Conservation (phyloP, 2,888 invertebrate species). For the Arge pagana region DNA sequence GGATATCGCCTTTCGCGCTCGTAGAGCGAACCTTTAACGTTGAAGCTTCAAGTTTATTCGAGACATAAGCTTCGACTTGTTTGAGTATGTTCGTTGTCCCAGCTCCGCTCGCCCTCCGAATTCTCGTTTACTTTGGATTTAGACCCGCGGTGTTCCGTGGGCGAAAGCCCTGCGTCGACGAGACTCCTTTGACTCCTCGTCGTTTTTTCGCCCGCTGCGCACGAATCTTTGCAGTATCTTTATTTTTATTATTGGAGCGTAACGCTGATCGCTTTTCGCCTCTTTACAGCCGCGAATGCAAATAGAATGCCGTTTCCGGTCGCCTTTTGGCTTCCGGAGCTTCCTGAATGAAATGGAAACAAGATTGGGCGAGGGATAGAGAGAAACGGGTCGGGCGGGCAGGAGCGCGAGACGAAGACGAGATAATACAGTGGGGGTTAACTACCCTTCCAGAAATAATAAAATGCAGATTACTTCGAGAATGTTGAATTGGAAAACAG, state of each 20-base stretch:
- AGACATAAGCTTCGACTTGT: slow-evolving; percentile 51
- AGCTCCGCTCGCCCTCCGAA: too few species aligned
- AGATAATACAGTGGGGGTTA: slow-evolving; percentile 41
- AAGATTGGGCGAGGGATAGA: neutral
- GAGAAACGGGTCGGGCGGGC: slow-evolving; percentile 23
- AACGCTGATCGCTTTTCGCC: slow-evolving; percentile 38
- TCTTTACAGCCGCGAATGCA: slow-evolving; percentile 54
- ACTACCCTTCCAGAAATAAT: slow-evolving; percentile 50
- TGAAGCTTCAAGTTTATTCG: slow-evolving; percentile 47
- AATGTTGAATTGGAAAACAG: neutral
- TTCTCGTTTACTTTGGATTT: too few species aligned
- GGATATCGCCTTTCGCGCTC: slow-evolving; percentile 10
- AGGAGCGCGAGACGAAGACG: slow-evolving; percentile 17
- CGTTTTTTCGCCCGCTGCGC: neutral
- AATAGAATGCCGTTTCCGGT: slow-evolving; percentile 52
- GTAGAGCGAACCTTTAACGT: slow-evolving; percentile 11
- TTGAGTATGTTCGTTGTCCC: too few species aligned
- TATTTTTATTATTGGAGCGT: slow-evolving; percentile 6
- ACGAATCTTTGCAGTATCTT: too few species aligned
- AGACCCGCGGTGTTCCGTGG: too few species aligned
- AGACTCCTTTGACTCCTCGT: neutral
- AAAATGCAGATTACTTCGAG: slow-evolving; percentile 49
- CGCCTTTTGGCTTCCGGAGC: slow-evolving; percentile 42
- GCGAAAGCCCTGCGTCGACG: too few species aligned
- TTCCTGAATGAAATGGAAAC: neutral